Evolutionary conservation across 2,797 vertebrate species (phyloP).

Genomic region (Microctenopoma stevenorrisi): DNA sequence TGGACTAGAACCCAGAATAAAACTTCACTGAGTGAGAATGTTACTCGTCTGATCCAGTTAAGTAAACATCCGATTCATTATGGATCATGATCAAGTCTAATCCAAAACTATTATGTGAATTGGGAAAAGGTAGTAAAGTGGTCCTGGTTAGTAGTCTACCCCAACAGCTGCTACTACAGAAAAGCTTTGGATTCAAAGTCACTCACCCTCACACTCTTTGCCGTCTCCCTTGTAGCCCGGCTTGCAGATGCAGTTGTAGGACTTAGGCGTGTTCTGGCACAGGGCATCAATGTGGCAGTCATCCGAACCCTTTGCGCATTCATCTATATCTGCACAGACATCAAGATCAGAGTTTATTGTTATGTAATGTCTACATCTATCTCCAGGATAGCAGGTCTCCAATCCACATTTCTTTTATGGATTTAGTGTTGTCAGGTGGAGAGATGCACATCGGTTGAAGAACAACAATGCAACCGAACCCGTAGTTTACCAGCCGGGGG

Average conservation of each 20-base stretch:
- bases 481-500: no score
- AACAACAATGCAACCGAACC: no score
- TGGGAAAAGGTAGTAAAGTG: background rate
- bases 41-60: no score
- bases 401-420: no score
- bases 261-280: constrained; percentile 94
- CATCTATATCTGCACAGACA: constrained; percentile 87
- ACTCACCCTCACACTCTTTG: constrained; percentile 93
- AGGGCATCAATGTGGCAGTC: constrained; percentile 98
- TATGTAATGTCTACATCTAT: no score
- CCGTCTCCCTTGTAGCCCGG: constrained; percentile 96
- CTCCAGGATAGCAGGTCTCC: no score
- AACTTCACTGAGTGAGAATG: no score
- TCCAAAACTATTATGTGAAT: background rate
- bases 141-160: background rate
- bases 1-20: no score
- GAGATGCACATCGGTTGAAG: no score
- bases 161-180: no score
- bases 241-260: constrained; percentile 98
- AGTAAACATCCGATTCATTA: no score
- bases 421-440: no score
- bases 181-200: background rate
- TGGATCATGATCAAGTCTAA: background rate
- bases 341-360: background rate
- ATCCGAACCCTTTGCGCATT: constrained; percentile 92